Conservation (phyloP, 1,140 invertebrate species). For the Pissodes strobi region DNA sequence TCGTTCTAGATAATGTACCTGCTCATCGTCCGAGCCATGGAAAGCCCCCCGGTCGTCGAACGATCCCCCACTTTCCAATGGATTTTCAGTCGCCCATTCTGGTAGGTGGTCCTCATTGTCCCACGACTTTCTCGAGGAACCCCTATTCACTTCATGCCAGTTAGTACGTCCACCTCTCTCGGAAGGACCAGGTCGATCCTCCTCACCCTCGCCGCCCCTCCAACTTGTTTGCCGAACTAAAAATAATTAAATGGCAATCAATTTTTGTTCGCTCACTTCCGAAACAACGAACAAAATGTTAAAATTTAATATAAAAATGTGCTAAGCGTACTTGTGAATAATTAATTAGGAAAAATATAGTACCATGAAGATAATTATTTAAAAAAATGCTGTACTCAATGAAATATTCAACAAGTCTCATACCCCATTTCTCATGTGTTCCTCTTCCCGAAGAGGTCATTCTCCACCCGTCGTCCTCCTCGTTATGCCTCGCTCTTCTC, state of each 20-base stretch:
- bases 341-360: too few species aligned
- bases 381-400: slow-evolving; percentile 1
- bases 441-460: slow-evolving; percentile 42
- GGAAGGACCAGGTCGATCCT: slow-evolving; percentile 46
- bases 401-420: slow-evolving; percentile 6
- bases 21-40: slow-evolving; percentile 68
- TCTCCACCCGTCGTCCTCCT: slow-evolving; percentile 69
- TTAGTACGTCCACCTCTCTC: slow-evolving; percentile 42
- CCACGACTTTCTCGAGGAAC: slow-evolving; percentile 56
- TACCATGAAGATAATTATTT: too few species aligned
- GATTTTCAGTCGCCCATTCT: slow-evolving; percentile 77
- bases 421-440: slow-evolving; percentile 42
- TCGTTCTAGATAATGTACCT: slow-evolving; percentile 10
- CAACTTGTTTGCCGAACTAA: slow-evolving; percentile 63
- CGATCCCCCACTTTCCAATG: slow-evolving; percentile 77
- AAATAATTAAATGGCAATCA: too few species aligned
- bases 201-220: slow-evolving; percentile 59
- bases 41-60: slow-evolving; percentile 88
- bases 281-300: too few species aligned
- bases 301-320: too few species aligned
- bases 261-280: too few species aligned
- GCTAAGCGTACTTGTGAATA: too few species aligned
- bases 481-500: slow-evolving; percentile 61
- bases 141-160: slow-evolving; percentile 51
- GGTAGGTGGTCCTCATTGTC: slow-evolving; percentile 68